A percentile compares a stretch with the other conserved stretches of the same genome.
Conservation (phyloP, 2,888 invertebrate genomes). For the Pardosa pseudoannulata region DNA sequence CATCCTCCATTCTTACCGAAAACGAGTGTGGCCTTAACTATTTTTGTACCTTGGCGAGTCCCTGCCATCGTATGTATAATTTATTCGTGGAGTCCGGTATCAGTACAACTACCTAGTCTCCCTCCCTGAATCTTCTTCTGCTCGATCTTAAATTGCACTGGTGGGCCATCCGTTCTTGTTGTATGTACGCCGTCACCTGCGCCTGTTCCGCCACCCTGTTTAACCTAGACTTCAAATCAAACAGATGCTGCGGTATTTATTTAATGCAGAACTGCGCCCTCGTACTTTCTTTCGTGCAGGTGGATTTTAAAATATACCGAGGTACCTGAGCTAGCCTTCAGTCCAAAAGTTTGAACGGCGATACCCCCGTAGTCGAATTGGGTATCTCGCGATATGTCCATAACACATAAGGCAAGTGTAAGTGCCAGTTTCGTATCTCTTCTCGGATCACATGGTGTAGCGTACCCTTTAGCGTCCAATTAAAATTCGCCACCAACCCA, state of each 20-base stretch:
- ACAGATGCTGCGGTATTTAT: background rate
- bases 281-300: background rate
- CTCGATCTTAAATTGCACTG: constrained; percentile 17
- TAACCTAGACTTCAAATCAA: background rate
- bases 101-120: too few relatives aligned
- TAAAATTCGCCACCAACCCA: background rate
- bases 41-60: background rate
- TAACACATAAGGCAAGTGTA: background rate
- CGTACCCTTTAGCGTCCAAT: background rate
- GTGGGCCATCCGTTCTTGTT: too few relatives aligned
- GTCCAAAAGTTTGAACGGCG: background rate
- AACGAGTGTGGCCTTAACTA: too few relatives aligned
- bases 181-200: background rate
- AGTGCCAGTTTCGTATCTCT: background rate
- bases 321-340: background rate
- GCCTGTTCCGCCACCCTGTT: constrained; percentile 1
- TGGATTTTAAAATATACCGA: background rate
- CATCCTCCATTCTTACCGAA: background rate
- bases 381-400: background rate
- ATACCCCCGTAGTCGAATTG: too few relatives aligned
- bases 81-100: too few relatives aligned
- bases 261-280: constrained; percentile 3
- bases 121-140: too few relatives aligned
- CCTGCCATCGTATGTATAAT: background rate
- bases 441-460: background rate